Base-by-base conservation (phyloP, 2,113 vertebrate genomes). In the Platichthys flesus region DNA sequence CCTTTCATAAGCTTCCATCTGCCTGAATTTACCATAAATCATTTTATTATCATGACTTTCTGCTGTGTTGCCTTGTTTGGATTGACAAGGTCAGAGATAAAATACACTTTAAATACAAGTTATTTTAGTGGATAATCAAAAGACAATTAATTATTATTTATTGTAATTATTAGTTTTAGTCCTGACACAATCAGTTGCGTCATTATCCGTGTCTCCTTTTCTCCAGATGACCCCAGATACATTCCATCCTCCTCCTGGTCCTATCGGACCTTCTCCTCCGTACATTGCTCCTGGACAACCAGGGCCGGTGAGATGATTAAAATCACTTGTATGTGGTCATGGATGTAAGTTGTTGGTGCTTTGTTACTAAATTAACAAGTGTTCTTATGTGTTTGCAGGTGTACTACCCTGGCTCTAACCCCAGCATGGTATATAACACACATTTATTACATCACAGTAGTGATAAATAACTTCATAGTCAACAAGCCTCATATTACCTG, bases 191-290 rank as follows among this genome's bases (percentile, higher is more conserved):
- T 20, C 18, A 54, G 20, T 9, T 23, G 9, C 28, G 18, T 14
- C 3, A 37, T 66, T 72, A 0, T 31, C 31, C 31, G 31, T 7
- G 6, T 67, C 21, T 64, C 21, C 12, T 1, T 51, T 24, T 67
- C 20, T 68, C 13, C 56, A 89, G 85, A n/a, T 35, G 1, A 13
- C 16, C 12, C 49, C 82, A 2, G 26, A 45, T 2, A 9, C 2
- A 0, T 20, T 79, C 18, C 62, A 70, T 9, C 21, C 40, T 52
- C 82, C 79, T 18, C 51, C 81, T 1, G 0, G 0, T 14, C 85
- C 89, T 3, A n/a, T 24, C 8, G 78, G 83, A 47, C 89, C 87
- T 0, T 35, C n/a, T 49, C 87, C 89, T 55, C 73, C 87, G 6
- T 87, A 87, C 80, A 76, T 16, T 49, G 21, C 42, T 9, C 74